Base-by-base conservation (phyloP, 2,888 invertebrate species). In the Thyatira batis region DNA sequence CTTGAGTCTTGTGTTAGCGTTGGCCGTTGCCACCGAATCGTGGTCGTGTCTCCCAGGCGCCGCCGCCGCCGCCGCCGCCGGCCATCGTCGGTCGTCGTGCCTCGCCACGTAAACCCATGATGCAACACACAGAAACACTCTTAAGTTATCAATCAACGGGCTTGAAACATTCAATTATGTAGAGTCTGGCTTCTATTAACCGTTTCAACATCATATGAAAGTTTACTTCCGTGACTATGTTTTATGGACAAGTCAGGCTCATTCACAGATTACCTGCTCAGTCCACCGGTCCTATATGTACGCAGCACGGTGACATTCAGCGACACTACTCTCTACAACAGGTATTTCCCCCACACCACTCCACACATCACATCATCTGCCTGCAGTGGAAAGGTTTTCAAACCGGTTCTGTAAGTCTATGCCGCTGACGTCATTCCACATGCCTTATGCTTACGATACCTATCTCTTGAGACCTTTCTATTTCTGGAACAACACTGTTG, bases 1-100 rank as follows among this genome's bases (percentile, higher is more conserved):
- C 89, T 87, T 84, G 78, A 73, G 89, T 89, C 89, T 87, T 83
- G 78, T 74, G 79, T 86, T 84, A 84, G 72, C 82, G 62, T 55
- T 71, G 72, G 67, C 69, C 71, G 82, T 84, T 87, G 87, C 89
- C 86, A 87, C 84, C 83, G 85, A 82, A 77, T 80, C 63, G 76
- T 77, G 82, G 69, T 75, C 64, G 68, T 58, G 27, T 48, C 10
- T 9, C n/a, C 9, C 13, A n/a, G n/a, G n/a, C 39, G 17, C 39
- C 17, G 17, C 17, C 17, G 39, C 39, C 49, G 60, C 54, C 49
- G 23, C 55, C 48, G 50, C 57, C 21, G 52, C 51, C 28, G 56
- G 50, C 45, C 54, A 56, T 58, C 50, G 55, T 58, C 53, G 61
- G 54, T 50, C 63, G 60, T 58, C 55, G 58, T 52, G 54, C 62